Evolutionary conservation across 2,888 invertebrate species (phyloP).

Genomic region (Hemicrepidius hirtus): DNA sequence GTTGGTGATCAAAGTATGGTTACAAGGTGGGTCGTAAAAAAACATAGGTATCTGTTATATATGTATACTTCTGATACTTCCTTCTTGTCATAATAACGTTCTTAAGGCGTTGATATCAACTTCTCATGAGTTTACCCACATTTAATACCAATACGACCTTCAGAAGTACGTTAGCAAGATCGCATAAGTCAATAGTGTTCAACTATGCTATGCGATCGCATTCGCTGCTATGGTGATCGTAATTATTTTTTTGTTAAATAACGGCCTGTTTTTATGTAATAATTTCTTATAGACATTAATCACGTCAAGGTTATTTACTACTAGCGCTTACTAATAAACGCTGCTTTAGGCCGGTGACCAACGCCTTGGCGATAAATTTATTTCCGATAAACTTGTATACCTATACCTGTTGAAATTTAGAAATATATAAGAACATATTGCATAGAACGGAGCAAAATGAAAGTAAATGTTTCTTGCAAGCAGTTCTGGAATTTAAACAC

Average conservation of each 20-base stretch:
- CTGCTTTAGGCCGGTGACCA: slow-evolving; percentile 51
- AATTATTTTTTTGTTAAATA: slow-evolving; percentile 38
- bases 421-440: slow-evolving; percentile 7
- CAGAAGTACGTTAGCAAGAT: slow-evolving; percentile 58
- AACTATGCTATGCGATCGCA: neutral
- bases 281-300: slow-evolving; percentile 51
- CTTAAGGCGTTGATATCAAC: slow-evolving; percentile 24
- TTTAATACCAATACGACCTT: slow-evolving; percentile 66
- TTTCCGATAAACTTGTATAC: slow-evolving; percentile 24
- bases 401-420: slow-evolving; percentile 28
- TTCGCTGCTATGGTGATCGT: slow-evolving; percentile 26
- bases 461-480: slow-evolving; percentile 4
- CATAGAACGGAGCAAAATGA: slow-evolving; percentile 16
- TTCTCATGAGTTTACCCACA: slow-evolving; percentile 59
- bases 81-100: neutral
- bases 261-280: slow-evolving; percentile 45
- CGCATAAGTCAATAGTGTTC: neutral
- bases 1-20: neutral
- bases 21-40: neutral
- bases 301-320: slow-evolving; percentile 53
- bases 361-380: slow-evolving; percentile 65
- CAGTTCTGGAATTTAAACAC: slow-evolving; percentile 4
- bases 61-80: neutral
- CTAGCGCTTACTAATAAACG: slow-evolving; percentile 31
- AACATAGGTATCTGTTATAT: neutral